Evolutionary conservation across 2,797 vertebrate genomes (phyloP), one percentile per base, ranked within the genome.

Genomic region (Acanthornis magna): DNA sequence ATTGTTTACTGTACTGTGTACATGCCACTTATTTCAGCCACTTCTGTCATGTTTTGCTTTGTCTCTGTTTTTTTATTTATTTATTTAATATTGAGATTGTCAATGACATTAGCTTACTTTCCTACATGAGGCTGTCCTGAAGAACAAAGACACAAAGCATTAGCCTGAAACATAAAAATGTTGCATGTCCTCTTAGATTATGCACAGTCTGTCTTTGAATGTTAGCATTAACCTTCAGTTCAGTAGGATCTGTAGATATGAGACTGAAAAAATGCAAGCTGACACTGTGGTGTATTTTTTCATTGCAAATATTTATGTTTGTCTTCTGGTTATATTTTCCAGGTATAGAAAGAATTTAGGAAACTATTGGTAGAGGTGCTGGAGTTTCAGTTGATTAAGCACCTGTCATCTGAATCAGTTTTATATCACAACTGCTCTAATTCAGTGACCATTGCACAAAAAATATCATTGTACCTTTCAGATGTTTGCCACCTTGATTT

Each of bases 141-240:
- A 90, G 47, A 95, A n/a, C 50, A 82, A 55, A 94, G 50, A 73
- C 74, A 91, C n/a, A 89, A 85, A 94, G 29, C 70, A 72, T 74
- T 81, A 77, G 50, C 58, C 85, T 81, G 88, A 92, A 90, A 85
- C 66, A 25, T 61, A 93, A 93, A 88, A 93, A 91, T 89, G 76
- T 79, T 22, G 3, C 43, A 26, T 85, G 58, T 96, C 80, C 68
- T 89, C 78, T 96, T 86, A 90, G 53, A 82, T 93, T 96, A 74
- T 42, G 29, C 71, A 36, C 75, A 86, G 60, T 58, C 75, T 89
- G 67, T 93, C 87, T 96, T 90, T 93, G 83, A 93, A 95, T 54
- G 85, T 93, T 95, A 91, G 36, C 61, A 42, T 86, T 95, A 96
- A 93, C 88, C 92, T 95, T 96, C 94, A 91, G 71, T 88, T 94